A percentile compares a stretch with the other conserved stretches of the same genome.
These are phyloP conservation scores for Cyclina sinensis DNA, from an alignment of 1,140 invertebrate genomes.

Conservation along the genomic window DNA sequence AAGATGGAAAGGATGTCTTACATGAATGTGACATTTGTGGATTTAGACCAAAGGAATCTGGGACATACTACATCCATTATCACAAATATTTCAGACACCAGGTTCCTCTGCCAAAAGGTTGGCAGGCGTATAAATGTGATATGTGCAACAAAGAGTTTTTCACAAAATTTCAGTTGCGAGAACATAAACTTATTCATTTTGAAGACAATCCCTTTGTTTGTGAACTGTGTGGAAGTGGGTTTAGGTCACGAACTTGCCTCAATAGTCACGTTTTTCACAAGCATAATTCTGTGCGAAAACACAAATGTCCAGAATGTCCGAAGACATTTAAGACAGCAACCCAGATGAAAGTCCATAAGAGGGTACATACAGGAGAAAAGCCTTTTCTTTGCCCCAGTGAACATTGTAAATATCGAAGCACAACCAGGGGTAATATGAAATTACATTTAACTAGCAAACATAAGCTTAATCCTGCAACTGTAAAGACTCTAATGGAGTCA, in stretches of 20 bases:
- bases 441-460: conserved; percentile 78
- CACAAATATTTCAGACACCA: conserved; percentile 83
- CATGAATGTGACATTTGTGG: conserved; percentile 82
- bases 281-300: conserved; percentile 75
- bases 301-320: conserved; percentile 98
- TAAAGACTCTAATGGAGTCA: conserved; percentile 73
- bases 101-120: conserved; percentile 80
- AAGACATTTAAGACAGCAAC: conserved; percentile 99
- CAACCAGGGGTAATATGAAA: conserved; percentile 80
- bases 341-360: conserved; percentile 98
- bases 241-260: conserved; percentile 77
- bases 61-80: conserved; percentile 82
- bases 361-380: conserved; percentile 99
- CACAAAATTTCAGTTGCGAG: conserved; percentile 79
- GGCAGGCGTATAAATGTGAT: conserved; percentile 81
- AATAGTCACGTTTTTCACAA: conserved; percentile 80
- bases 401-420: conserved; percentile 90
- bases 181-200: conserved; percentile 77
- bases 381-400: conserved; percentile 93
- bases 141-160: conserved; percentile 82
- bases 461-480: conserved; percentile 66
- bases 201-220: conserved; percentile 79
- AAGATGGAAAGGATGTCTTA: conserved; percentile 63
- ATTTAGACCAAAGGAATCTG: conserved; percentile 78
- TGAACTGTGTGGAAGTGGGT: conserved; percentile 79